Evolutionary conservation across 2,888 invertebrate species (phyloP), one percentile per base, ranked within the genome.

Genomic region (Timandra comae): DNA sequence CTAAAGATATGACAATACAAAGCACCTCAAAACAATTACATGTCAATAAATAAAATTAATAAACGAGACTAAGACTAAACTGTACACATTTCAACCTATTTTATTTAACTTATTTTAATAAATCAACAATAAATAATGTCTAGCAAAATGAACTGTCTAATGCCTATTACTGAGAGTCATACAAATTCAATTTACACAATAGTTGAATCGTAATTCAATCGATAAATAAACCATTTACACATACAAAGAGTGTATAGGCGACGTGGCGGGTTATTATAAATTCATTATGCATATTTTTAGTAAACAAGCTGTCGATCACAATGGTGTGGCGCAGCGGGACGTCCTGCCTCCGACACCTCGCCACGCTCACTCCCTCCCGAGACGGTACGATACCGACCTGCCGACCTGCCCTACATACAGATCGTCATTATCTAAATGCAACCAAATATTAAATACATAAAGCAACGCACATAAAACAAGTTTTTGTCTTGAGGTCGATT

Each of bases 201-300:
- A 37, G 38, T 35, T 27, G 29, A 39, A 35, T 49, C 50, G 49
- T 45, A 51, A 48, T 48, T 49, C 48, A 55, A 53, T 41, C 46
- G 49, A 48, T 41, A 55, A 43, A 52, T 52, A 47, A 41, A 36
- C 42, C 42, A 49, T 46, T 49, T 46, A 41, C 37, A 40, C 29
- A 30, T 42, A 38, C 32, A 45, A 52, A 58, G 61, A 62, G 54
- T 56, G 56, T 58, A 65, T 53, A 65, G 53, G 66, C 60, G 54
- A 61, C 62, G 60, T 61, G 66, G 66, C 72, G 63, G 67, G 67
- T 69, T 65, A 84, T 84, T 84, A 82, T 84, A 85, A 73, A 85
- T 85, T 84, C 85, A 85, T 85, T 85, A 84, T 85, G 84, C 84
- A 84, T 82, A 84, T 81, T 84, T 85, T 85, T 80, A 78, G 85